Evolutionary conservation across 2,888 invertebrate genomes (phyloP).

Genomic region (Drosophila kambysellisi): DNA sequence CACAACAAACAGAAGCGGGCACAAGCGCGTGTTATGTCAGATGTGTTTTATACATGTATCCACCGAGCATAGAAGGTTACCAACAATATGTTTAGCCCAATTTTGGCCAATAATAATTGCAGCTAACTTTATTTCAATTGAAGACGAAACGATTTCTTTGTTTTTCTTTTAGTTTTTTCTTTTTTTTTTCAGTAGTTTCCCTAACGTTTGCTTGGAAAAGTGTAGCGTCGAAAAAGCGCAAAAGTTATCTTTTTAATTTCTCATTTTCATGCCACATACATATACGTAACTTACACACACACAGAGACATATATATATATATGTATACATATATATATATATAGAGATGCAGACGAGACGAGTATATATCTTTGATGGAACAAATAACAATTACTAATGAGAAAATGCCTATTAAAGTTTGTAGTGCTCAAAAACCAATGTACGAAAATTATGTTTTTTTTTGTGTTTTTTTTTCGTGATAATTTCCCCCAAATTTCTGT

Average conservation of each 20-base stretch:
- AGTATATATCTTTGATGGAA: not conserved
- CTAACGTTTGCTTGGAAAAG: slow-evolving; percentile 33
- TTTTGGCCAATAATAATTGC: slow-evolving; percentile 44
- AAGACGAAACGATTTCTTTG: slow-evolving; percentile 62
- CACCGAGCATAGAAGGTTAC: slow-evolving; percentile 71
- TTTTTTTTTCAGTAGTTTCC: not conserved
- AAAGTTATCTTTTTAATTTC: slow-evolving; percentile 22
- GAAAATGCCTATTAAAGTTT: not conserved
- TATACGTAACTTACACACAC: slow-evolving; percentile 24
- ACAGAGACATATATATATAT: slow-evolving; percentile 3
- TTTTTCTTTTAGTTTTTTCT: not conserved
- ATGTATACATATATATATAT: not conserved
- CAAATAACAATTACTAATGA: slow-evolving; percentile 8
- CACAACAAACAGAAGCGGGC: slow-evolving; percentile 75
- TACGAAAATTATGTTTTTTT: not conserved
- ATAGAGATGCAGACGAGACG: slow-evolving; percentile 13
- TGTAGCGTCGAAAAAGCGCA: slow-evolving; percentile 78
- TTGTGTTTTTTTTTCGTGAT: not conserved
- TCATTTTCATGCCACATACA: slow-evolving; percentile 48
- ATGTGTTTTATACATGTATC: slow-evolving; percentile 36
- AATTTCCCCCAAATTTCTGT: not conserved
- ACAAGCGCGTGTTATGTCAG: slow-evolving; percentile 70
- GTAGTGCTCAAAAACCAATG: slow-evolving; percentile 5
- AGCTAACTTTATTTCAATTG: slow-evolving; percentile 74
- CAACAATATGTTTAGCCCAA: slow-evolving; percentile 54